Evolutionary conservation across 2,888 invertebrate genomes (phyloP).

Genomic region (Leptinotarsa haldemani): DNA sequence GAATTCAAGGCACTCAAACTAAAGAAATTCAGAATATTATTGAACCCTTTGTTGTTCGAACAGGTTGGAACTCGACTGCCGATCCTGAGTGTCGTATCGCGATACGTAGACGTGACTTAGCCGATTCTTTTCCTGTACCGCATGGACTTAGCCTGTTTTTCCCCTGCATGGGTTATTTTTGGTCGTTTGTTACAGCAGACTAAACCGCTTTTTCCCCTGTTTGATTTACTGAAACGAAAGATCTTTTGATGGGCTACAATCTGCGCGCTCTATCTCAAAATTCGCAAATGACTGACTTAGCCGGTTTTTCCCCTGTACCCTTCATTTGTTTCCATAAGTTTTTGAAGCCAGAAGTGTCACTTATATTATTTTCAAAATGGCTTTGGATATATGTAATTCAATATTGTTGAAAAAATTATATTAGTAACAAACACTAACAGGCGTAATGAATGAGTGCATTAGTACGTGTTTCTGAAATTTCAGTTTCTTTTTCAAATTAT

Average conservation of each 20-base stretch:
- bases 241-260: slow-evolving; percentile 20
- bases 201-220: slow-evolving; percentile 18
- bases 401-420: too few relatives aligned
- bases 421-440: too few relatives aligned
- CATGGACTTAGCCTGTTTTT: slow-evolving; percentile 24
- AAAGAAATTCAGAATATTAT: slow-evolving; percentile 15
- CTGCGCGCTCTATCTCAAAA: slow-evolving; percentile 14
- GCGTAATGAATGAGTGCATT: too few relatives aligned
- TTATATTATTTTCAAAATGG: too few relatives aligned
- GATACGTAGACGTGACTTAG: slow-evolving; percentile 19
- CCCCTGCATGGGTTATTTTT: slow-evolving; percentile 15
- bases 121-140: slow-evolving; percentile 22
- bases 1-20: slow-evolving; percentile 4
- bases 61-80: slow-evolving; percentile 21
- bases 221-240: slow-evolving; percentile 23
- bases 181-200: slow-evolving; percentile 23
- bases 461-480: too few relatives aligned
- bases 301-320: slow-evolving; percentile 23
- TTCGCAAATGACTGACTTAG: slow-evolving; percentile 3
- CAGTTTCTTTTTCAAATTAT: too few relatives aligned
- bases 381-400: too few relatives aligned
- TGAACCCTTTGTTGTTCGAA: slow-evolving; percentile 19
- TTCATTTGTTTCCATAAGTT: neutral
- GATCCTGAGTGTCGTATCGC: slow-evolving; percentile 16
- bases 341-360: too few relatives aligned